A percentile compares a stretch with the other conserved stretches of the same genome.
These are phyloP conservation scores for Apamea sordens DNA, from an alignment of 2,888 invertebrate species.

Conservation along the genomic window DNA sequence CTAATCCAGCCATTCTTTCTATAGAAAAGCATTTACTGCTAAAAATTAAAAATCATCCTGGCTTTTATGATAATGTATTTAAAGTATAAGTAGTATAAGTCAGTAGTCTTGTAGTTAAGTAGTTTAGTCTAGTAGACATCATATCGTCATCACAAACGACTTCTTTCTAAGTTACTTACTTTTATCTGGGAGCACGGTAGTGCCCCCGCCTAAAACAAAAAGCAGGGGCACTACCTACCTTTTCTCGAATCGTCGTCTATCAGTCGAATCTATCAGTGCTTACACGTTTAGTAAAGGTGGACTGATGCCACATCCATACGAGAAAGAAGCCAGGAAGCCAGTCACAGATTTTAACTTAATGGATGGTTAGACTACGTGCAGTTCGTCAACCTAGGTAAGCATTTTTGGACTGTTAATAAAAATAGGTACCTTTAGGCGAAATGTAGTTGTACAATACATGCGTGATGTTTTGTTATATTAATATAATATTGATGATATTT, in stretches of 20 bases:
- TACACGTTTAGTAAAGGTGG: not conserved
- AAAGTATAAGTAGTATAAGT: not conserved
- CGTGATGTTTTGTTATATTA: not conserved
- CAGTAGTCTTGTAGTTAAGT: not conserved
- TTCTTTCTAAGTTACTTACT: not conserved
- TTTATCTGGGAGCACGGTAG: not conserved
- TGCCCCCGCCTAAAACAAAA: not conserved
- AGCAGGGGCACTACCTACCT: not conserved
- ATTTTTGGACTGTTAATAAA: not conserved
- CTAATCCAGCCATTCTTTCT: not conserved
- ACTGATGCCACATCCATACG: not conserved
- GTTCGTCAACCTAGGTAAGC: too few relatives aligned
- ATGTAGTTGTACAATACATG: not conserved
- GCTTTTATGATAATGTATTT: not conserved
- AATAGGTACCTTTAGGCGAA: not conserved
- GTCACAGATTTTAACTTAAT: not conserved
- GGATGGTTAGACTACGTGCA: too few relatives aligned
- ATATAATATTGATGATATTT: not conserved
- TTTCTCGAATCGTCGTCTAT: not conserved
- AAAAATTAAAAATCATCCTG: not conserved
- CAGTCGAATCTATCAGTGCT: not conserved
- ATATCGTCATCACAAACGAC: not conserved
- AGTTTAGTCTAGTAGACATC: not conserved
- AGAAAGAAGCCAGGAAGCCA: not conserved
- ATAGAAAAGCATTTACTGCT: not conserved